Evolutionary conservation across 2,888 invertebrate species (phyloP), one percentile per base, ranked within the genome.

Genomic region (Drosophila mimetica): DNA sequence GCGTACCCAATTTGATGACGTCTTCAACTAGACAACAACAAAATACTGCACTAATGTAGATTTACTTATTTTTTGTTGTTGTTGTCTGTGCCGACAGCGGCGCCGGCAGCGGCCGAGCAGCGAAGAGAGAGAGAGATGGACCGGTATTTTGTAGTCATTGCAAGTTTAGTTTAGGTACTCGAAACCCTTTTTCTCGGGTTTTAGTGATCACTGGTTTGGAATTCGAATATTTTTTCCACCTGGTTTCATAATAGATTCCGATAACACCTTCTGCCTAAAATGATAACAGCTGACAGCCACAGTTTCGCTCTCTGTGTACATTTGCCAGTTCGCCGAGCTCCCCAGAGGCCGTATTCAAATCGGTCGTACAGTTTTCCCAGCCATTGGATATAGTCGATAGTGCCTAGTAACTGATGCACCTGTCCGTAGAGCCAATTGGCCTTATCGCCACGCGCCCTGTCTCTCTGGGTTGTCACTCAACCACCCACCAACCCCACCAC

Each of bases 1-100:
- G 88, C 88, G 88, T 75, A 71, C 65, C 71, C 52, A 76, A 63
- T 75, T 76, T 86, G 82, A 87, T 87, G 88, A 82, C 82, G 88
- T 87, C 83, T 85, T 76, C 86, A 85, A 54, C 72, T 59, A 76
- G 71, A 65, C 58, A 73, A 67, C 46, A 59, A 74, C 74, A 79
- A 57, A 69, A 70, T 74, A 75, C 53, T 67, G 73, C 50, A 55
- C 61, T 66, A 67, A 48, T 42, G 48, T 72, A 50, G 72, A 42
- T 46, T 51, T 57, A 50, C 25, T 48, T 41, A n/a, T 51, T 42
- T 32, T 50, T 30, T 59, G n/a, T 32, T 36, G 18, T 42, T 42
- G 25, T 2, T 30, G 46, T 46, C 16, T 13, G 16, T 66, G 37
- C 59, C 34, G 42, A 9, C 66, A 55, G 42, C 22, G 14, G 36